Evolutionary conservation across 2,888 invertebrate species (phyloP), one percentile per base, ranked within the genome.

Genomic region (Clusia tigrina): DNA sequence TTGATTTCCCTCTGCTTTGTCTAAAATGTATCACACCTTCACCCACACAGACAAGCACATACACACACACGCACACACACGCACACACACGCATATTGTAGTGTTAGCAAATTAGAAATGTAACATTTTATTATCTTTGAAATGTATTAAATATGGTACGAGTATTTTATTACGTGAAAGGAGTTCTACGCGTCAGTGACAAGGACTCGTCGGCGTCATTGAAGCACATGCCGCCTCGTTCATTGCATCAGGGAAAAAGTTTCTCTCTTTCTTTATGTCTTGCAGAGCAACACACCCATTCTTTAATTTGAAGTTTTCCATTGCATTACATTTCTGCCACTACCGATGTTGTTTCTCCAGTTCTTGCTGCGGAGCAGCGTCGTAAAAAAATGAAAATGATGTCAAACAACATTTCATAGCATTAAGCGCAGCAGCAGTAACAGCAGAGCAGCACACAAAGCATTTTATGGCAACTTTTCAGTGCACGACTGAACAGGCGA

Each of bases 371-470:
- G n/a, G n/a, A n/a, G 42, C n/a, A 42, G 6, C 15, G 42, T 17
- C 10, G n/a, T 10, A 42, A n/a, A 15, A 18, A 22, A 46, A n/a
- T 56, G 38, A 57, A 57, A 57, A 58, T 17, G 51, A 58, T 58
- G 51, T 58, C 58, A 58, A 58, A 51, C 26, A 53, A 53, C 53
- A 53, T 53, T 53, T 24, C 24, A 25, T 24, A 18, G 26, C 24
- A 17, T 42, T 42, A 42, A 42, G 10, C n/a, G n/a, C n/a, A n/a
- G n/a, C n/a, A n/a, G n/a, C n/a, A n/a, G n/a, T n/a, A n/a, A n/a
- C n/a, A n/a, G 25, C 22, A 56, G 15, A 23, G 17, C 32, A 61
- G 57, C 58, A 68, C 71, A 72, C 71, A 73, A 72, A 74, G 72
- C 69, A 74, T 70, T 73, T 71, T 67, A n/a, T n/a, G n/a, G 42